Evolutionary conservation across 2,113 vertebrate genomes (phyloP).

Genomic region (Haliaeetus leucogaster): DNA sequence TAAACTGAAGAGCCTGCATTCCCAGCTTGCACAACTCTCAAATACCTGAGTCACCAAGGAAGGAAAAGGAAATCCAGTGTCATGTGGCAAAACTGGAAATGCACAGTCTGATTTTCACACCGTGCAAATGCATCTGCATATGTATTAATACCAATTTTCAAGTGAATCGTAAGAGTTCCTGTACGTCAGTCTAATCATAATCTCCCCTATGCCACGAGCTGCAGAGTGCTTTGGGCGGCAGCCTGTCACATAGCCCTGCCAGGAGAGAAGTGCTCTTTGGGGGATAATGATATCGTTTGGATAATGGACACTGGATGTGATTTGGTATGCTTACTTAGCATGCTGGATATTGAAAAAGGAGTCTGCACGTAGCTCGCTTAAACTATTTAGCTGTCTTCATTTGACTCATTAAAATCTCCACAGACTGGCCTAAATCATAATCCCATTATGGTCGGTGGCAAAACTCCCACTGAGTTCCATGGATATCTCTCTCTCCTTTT

Average conservation of each 20-base stretch:
- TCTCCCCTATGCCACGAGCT: background rate
- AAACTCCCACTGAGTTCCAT: background rate
- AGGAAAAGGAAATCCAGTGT: background rate
- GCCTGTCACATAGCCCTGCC: background rate
- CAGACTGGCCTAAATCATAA: conserved; percentile 21
- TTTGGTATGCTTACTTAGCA: conserved; percentile 7
- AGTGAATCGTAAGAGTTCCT: background rate
- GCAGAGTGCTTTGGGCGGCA: background rate
- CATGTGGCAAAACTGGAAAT: background rate
- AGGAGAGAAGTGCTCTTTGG: conserved; percentile 12
- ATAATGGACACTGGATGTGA: conserved; percentile 5
- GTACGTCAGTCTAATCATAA: background rate
- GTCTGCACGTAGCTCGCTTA: background rate
- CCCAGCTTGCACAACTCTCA: background rate
- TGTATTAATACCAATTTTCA: background rate
- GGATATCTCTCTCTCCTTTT: background rate
- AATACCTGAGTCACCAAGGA: background rate
- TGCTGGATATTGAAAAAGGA: background rate
- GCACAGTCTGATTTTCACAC: background rate
- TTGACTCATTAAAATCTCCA: conserved; percentile 44
- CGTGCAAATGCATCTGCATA: background rate
- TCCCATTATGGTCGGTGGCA: background rate
- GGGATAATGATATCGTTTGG: background rate
- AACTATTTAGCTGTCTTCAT: conserved; percentile 41
- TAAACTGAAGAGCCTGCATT: background rate